phyloP scores from a whole-genome alignment of 2,113 vertebrate species.

The Microcebus tavaratra region DNA sequence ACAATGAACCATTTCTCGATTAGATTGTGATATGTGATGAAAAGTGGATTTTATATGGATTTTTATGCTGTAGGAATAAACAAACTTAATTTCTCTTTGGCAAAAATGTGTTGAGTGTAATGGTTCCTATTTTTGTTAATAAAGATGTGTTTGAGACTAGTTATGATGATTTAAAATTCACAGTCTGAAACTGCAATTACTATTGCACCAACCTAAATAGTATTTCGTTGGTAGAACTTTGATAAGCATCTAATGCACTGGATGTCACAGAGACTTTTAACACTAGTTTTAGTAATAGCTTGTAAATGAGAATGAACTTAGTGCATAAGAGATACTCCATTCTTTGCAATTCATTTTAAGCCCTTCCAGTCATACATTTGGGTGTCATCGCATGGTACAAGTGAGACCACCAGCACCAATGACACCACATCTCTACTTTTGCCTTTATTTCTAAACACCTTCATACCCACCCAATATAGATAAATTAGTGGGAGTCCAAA shows the following conservation, averaged over 20 bases:
- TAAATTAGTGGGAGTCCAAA: slow-evolving; percentile 46
- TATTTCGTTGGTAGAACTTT: slow-evolving; percentile 50
- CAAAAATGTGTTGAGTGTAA: too few relatives aligned
- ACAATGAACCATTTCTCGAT: too few relatives aligned
- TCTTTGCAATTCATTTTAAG: background rate
- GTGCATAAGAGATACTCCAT: background rate
- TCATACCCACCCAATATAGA: slow-evolving; percentile 24
- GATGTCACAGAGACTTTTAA: slow-evolving; percentile 60
- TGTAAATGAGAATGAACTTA: background rate
- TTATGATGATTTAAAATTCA: too few relatives aligned
- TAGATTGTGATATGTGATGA: too few relatives aligned
- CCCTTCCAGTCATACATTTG: background rate
- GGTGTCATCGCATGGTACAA: background rate
- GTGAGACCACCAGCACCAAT: background rate
- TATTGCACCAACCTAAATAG: too few relatives aligned
- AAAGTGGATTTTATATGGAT: too few relatives aligned
- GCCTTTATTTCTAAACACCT: background rate
- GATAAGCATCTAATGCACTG: slow-evolving; percentile 28
- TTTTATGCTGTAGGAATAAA: too few relatives aligned
- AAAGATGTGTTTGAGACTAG: too few relatives aligned
- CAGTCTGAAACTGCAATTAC: too few relatives aligned
- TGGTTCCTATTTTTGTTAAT: too few relatives aligned
- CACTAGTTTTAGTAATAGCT: slow-evolving; percentile 18
- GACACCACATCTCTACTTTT: background rate
- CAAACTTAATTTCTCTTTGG: too few relatives aligned